Evolutionary conservation across 2,113 vertebrate genomes (phyloP).

Genomic region (Sisor rabdophorus): DNA sequence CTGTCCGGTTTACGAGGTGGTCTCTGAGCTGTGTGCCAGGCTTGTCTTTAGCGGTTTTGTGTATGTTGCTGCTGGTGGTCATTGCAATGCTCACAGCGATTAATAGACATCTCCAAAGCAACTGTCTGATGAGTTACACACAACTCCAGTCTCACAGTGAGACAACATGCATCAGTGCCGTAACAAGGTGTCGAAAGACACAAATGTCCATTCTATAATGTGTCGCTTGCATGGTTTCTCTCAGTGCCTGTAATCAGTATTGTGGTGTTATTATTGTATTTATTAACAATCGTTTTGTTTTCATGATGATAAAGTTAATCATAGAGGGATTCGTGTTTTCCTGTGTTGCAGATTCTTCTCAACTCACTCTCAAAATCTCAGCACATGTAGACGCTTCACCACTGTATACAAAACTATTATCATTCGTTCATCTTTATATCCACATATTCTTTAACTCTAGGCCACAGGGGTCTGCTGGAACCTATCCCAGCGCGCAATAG

Average conservation of each 20-base stretch:
- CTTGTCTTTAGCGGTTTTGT: not conserved
- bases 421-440: too few species aligned
- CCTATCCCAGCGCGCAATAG: too few species aligned
- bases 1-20: not conserved
- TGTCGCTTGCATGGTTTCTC: not conserved
- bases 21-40: not conserved
- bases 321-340: not conserved
- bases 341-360: too few species aligned
- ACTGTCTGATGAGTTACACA: not conserved
- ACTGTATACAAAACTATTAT: too few species aligned
- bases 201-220: not conserved
- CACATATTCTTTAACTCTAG: too few species aligned
- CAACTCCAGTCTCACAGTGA: not conserved
- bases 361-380: too few species aligned
- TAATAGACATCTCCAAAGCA: not conserved
- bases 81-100: not conserved
- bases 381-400: too few species aligned
- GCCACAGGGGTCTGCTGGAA: too few species aligned
- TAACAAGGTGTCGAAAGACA: not conserved
- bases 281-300: not conserved
- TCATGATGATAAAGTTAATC: not conserved
- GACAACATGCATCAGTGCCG: not conserved
- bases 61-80: constrained; percentile 11
- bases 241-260: not conserved
- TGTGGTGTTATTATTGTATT: not conserved